Percentiles rank a stretch among this genome's conserved stretches.
phyloP scores from a whole-genome alignment of 2,797 vertebrate genomes.

The Onychomys arenicola region DNA sequence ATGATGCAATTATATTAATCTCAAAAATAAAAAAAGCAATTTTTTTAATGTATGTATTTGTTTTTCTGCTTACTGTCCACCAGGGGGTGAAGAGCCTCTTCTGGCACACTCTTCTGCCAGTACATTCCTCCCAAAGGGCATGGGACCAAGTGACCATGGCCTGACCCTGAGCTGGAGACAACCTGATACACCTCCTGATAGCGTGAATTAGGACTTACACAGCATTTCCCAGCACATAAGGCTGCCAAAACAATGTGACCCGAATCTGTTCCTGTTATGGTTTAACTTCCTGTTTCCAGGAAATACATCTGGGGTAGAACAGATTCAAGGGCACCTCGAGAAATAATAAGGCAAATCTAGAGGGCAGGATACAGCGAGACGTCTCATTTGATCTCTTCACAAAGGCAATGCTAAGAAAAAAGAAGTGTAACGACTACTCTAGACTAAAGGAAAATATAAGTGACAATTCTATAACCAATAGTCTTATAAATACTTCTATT shows the following conservation, averaged over 20 bases:
- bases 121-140: neutral
- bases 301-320: neutral
- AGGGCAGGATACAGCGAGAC: neutral
- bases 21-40: neutral
- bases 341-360: neutral
- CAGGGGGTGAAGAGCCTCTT: neutral
- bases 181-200: neutral
- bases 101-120: neutral
- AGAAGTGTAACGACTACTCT: neutral
- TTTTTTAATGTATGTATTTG: neutral
- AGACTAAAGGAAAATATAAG: neutral
- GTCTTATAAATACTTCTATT: neutral
- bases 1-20: neutral
- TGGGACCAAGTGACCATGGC: neutral
- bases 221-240: neutral
- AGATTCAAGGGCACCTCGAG: neutral
- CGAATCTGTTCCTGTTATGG: neutral
- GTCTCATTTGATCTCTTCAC: neutral
- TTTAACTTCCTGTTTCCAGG: conserved; percentile 1
- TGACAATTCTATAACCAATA: neutral
- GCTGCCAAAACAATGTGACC: neutral
- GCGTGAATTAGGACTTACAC: neutral
- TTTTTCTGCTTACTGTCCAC: neutral
- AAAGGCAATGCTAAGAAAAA: neutral
- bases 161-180: neutral